Evolutionary conservation across 2,797 vertebrate genomes (phyloP).

Genomic region (Mustela erminea): DNA sequence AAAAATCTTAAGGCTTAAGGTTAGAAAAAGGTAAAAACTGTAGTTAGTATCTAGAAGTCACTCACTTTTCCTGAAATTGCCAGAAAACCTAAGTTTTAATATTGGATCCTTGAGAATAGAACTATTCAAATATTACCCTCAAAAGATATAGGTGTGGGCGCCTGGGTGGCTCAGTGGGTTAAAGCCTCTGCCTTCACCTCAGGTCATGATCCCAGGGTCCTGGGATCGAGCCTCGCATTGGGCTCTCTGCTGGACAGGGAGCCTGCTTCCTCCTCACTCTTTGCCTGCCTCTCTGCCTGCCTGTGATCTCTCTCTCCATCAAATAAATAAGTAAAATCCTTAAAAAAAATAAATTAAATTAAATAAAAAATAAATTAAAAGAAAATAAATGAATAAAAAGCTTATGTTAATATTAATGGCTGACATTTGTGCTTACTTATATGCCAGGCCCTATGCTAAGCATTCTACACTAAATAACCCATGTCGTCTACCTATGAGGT

Average conservation of each 20-base stretch:
- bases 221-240: no score
- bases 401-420: neutral
- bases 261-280: no score
- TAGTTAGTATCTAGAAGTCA: neutral
- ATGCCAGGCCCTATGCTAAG: neutral
- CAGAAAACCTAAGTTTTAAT: neutral
- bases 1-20: neutral
- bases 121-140: neutral
- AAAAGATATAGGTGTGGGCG: neutral
- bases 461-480: neutral
- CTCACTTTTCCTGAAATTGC: neutral
- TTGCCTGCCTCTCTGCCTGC: no score
- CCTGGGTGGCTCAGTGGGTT: no score
- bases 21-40: neutral
- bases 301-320: no score
- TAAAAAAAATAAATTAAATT: neutral
- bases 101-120: neutral
- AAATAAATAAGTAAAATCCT: no score
- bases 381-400: neutral
- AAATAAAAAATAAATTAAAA: no score
- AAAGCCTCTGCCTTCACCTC: no score
- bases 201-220: no score
- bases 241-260: no score
- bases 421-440: neutral
- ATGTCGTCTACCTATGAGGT: neutral